phyloP scores from a whole-genome alignment of 2,113 vertebrate genomes.

The Rafetus swinhoei region DNA sequence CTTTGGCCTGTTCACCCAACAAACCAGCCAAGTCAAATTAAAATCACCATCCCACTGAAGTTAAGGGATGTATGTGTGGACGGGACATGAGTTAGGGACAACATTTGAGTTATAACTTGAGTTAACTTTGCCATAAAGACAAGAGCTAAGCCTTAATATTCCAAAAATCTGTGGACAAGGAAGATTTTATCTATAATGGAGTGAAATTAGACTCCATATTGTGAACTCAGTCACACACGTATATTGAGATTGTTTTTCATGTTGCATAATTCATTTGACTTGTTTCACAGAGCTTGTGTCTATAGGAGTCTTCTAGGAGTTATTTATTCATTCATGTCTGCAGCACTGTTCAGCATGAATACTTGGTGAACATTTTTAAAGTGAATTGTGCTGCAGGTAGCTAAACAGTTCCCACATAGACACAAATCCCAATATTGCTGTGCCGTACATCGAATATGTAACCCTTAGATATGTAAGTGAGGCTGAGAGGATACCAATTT shows the following conservation, averaged over 20 bases:
- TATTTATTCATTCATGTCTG: background rate
- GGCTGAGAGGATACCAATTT: background rate
- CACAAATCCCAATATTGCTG: background rate
- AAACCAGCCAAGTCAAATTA: background rate
- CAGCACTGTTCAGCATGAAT: background rate
- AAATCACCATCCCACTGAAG: background rate
- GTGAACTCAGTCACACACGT: background rate
- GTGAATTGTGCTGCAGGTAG: background rate
- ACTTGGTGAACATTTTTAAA: background rate
- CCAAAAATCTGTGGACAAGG: background rate
- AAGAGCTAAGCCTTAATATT: background rate
- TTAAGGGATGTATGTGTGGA: background rate
- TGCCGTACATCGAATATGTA: too few relatives aligned
- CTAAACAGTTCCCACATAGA: background rate
- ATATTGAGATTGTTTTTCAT: background rate
- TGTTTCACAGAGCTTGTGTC: background rate
- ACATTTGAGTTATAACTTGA: background rate
- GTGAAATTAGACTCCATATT: background rate
- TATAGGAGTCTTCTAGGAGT: background rate
- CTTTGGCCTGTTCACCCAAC: background rate
- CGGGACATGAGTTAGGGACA: background rate
- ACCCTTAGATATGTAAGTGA: background rate
- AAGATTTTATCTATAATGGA: background rate
- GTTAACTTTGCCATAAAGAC: background rate
- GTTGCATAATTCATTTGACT: background rate